Evolutionary conservation across 2,113 vertebrate species (phyloP).

Genomic region (Bambusicola thoracicus): DNA sequence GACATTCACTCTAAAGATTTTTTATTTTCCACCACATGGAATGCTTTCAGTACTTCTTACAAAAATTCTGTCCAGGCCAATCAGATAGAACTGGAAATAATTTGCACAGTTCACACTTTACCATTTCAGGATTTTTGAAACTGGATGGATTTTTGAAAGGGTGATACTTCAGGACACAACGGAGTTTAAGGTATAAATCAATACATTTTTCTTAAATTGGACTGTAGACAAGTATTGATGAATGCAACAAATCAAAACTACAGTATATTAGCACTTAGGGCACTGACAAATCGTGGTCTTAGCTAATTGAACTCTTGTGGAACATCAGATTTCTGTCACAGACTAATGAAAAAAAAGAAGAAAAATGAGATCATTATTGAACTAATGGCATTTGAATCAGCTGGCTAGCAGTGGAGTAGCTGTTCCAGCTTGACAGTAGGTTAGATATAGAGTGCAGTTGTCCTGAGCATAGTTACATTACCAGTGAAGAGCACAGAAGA

Average conservation of each 20-base stretch:
- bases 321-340: neutral
- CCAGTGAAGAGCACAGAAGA: neutral
- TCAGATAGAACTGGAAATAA: neutral
- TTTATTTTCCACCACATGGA: neutral
- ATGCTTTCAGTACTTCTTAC: neutral
- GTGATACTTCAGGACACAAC: neutral
- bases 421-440: neutral
- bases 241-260: neutral
- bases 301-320: neutral
- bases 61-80: neutral
- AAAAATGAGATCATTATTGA: neutral
- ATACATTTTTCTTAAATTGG: neutral
- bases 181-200: neutral
- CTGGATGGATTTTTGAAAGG: neutral
- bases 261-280: fast-evolving
- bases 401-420: neutral
- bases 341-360: neutral
- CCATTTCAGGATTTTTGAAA: neutral
- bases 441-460: neutral
- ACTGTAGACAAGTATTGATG: neutral
- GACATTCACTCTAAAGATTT: neutral
- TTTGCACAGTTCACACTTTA: neutral
- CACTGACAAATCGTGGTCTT: neutral
- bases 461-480: neutral
- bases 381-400: neutral